A percentile compares a stretch with the other conserved stretches of the same genome.
Conservation (phyloP, 2,797 vertebrate genomes). For the Chelon auratus region DNA sequence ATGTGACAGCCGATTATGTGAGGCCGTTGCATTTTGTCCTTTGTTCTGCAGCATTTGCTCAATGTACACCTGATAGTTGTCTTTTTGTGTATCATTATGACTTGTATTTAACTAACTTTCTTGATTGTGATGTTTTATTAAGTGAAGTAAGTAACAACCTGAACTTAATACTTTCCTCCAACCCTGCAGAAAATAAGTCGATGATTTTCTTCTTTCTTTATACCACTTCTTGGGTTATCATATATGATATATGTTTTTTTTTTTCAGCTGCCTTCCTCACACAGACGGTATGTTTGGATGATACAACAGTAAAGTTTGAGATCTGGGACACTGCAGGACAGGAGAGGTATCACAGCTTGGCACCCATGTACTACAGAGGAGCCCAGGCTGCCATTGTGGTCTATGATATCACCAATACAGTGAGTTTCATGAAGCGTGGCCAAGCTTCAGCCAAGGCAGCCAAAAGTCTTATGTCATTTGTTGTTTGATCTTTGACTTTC, state of each 20-base stretch:
- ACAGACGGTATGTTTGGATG: slow-evolving; percentile 97
- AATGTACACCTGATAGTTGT: slow-evolving; percentile 2
- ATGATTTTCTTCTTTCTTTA: not conserved
- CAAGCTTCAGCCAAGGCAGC: not conserved
- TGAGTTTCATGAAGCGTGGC: slow-evolving; percentile 65
- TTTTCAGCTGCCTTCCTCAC: slow-evolving; percentile 95
- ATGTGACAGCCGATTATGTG: slow-evolving; percentile 79
- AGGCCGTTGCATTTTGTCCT: not conserved
- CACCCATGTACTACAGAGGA: slow-evolving; percentile 98
- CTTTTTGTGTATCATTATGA: not conserved
- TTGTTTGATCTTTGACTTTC: slow-evolving; percentile 36
- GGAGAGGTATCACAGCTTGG: slow-evolving; percentile 98
- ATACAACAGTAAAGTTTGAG: slow-evolving; percentile 99
- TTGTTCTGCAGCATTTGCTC: not conserved
- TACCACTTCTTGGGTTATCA: not conserved
- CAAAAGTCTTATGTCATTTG: not conserved
- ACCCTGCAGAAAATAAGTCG: too few species aligned
- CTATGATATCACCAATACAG: slow-evolving; percentile 99
- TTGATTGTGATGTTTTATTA: too few species aligned
- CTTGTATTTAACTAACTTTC: too few species aligned
- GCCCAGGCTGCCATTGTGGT: slow-evolving; percentile 98
- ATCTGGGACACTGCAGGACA: slow-evolving; percentile 99
- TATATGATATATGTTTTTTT: not conserved
- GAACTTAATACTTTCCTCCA: too few species aligned
- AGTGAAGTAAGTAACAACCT: too few species aligned